phyloP scores from a whole-genome alignment of 1,140 invertebrate species.

The Holotrichia oblita region DNA sequence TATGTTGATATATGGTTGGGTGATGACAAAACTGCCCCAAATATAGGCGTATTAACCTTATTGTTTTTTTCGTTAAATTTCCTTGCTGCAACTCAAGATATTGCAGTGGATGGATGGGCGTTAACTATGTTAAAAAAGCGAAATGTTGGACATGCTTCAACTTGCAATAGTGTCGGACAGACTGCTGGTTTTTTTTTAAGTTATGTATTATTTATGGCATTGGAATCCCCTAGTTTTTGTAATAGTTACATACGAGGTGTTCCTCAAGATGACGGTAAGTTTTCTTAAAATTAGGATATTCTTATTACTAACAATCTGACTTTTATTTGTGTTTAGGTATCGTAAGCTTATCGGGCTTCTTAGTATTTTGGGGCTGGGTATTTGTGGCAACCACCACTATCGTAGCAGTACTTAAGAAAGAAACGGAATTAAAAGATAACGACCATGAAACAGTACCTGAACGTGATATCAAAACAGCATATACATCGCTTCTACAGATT shows the following conservation, averaged over 20 bases:
- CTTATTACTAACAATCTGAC: background rate
- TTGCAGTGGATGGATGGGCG: slow-evolving; percentile 99
- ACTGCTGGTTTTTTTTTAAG: slow-evolving; percentile 98
- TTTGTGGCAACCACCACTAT: slow-evolving; percentile 93
- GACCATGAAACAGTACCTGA: slow-evolving; percentile 61
- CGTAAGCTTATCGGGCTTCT: slow-evolving; percentile 90
- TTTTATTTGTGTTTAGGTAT: slow-evolving; percentile 65
- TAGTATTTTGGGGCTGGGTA: slow-evolving; percentile 94
- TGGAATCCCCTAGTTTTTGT: slow-evolving; percentile 97
- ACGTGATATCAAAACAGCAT: slow-evolving; percentile 74
- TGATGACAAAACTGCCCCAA: no score
- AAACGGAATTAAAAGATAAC: slow-evolving; percentile 66
- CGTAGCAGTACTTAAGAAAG: slow-evolving; percentile 89
- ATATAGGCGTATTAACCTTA: slow-evolving; percentile 82
- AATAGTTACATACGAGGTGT: slow-evolving; percentile 87
- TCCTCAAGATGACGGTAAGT: slow-evolving; percentile 71
- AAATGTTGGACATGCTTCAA: slow-evolving; percentile 99
- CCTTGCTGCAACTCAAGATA: slow-evolving; percentile 98
- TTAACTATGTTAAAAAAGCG: slow-evolving; percentile 96
- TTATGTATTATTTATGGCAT: slow-evolving; percentile 95
- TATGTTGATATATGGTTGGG: slow-evolving; percentile 79
- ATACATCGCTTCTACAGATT: slow-evolving; percentile 85
- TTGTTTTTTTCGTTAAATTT: slow-evolving; percentile 95
- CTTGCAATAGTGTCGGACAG: slow-evolving; percentile 98
- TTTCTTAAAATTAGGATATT: no score